These are phyloP conservation scores for Trematocara nigrifrons DNA, from an alignment of 2,113 vertebrate species.

Conservation along the genomic window DNA sequence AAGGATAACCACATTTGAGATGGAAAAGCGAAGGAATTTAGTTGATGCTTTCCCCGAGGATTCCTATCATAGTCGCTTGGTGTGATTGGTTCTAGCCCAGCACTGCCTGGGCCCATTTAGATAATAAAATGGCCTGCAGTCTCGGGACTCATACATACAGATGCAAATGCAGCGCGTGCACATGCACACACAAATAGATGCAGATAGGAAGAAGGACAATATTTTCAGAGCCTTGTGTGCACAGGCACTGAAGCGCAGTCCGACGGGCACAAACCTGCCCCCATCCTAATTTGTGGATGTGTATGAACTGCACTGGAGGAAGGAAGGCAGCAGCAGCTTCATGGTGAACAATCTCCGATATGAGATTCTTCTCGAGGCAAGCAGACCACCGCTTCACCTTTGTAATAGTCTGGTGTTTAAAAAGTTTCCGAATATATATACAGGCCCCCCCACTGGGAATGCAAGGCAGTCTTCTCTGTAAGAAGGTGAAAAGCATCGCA, in stretches of 20 bases:
- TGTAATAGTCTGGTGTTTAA: not conserved
- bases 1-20: conserved; percentile 49
- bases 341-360: not conserved
- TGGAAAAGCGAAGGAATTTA: conserved; percentile 40
- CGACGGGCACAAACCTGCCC: conserved; percentile 4
- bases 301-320: not conserved
- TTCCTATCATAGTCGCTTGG: conserved; percentile 64
- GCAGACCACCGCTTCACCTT: not conserved
- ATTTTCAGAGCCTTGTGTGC: conserved; percentile 18
- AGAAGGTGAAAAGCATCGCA: conserved; percentile 41
- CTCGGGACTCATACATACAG: conserved; percentile 42
- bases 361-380: not conserved
- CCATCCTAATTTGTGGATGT: not conserved
- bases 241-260: not conserved
- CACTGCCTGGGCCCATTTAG: conserved; percentile 67
- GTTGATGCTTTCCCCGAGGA: conserved; percentile 52
- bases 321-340: not conserved
- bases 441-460: not conserved
- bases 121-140: conserved; percentile 70
- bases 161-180: conserved; percentile 42
- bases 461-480: conserved; percentile 22
- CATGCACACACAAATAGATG: conserved; percentile 25
- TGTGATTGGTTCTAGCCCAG: conserved; percentile 70
- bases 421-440: not conserved
- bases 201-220: conserved; percentile 25